Evolutionary conservation across 2,888 invertebrate genomes (phyloP).

Genomic region (Xylophagus ater): DNA sequence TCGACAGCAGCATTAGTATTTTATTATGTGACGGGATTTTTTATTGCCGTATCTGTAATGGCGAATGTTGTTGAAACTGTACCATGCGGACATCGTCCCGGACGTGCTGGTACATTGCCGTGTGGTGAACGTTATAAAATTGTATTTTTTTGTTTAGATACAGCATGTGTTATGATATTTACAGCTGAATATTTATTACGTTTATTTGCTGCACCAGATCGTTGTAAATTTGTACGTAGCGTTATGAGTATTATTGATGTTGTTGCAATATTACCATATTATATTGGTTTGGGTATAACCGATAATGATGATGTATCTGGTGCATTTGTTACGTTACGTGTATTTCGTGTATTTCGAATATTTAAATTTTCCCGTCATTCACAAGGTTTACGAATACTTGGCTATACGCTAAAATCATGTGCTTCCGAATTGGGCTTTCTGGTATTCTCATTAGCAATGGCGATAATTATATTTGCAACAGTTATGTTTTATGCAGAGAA

Average conservation of each 20-base stretch:
- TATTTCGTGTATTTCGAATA: conserved; percentile 98
- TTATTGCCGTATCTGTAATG: conserved; percentile 98
- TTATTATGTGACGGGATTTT: conserved; percentile 99
- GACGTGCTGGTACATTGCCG: conserved; percentile 75
- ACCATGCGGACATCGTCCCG: conserved; percentile 81
- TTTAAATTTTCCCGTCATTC: conserved; percentile 99
- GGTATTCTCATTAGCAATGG: conserved; percentile 98
- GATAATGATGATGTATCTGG: conserved; percentile 98
- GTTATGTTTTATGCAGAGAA: conserved; percentile 99
- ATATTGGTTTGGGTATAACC: conserved; percentile 93
- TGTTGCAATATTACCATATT: conserved; percentile 97
- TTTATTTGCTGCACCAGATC: conserved; percentile 95
- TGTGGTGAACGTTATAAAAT: conserved; percentile 98
- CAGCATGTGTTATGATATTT: conserved; percentile 99
- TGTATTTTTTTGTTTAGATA: conserved; percentile 96
- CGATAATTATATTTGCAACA: conserved; percentile 99
- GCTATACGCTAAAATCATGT: conserved; percentile 98
- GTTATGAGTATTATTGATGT: conserved; percentile 99
- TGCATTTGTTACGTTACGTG: conserved; percentile 96
- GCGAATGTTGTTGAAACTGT: conserved; percentile 98
- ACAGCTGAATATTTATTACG: conserved; percentile 93
- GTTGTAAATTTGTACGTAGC: conserved; percentile 93
- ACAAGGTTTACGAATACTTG: conserved; percentile 94
- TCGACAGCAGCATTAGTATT: conserved; percentile 98
- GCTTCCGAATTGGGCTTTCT: conserved; percentile 98